Evolutionary conservation across 2,888 invertebrate species (phyloP).

Genomic region (Synergus laeviventris): DNA sequence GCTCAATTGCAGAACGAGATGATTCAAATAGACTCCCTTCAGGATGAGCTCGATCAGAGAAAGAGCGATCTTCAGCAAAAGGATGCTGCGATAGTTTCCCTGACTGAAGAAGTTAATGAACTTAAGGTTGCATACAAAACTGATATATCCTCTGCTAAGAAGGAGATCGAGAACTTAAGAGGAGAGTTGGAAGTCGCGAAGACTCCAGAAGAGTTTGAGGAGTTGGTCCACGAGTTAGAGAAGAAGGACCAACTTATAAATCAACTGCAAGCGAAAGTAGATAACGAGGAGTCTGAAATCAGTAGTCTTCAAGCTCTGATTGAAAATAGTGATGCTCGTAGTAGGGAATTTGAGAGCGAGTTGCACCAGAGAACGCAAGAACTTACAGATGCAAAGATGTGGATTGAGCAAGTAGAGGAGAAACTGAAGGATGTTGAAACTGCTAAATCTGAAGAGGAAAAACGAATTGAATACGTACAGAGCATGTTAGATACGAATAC

Average conservation of each 20-base stretch:
- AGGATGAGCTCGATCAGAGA: conserved; percentile 76
- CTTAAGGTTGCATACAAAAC: conserved; percentile 56
- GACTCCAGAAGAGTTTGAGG: conserved; percentile 5
- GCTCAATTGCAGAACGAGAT: conserved; percentile 61
- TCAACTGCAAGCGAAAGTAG: conserved; percentile 45
- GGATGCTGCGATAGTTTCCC: conserved; percentile 77
- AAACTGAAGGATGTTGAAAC: conserved; percentile 66
- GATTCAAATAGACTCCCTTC: conserved; percentile 70
- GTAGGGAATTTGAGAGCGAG: conserved; percentile 49
- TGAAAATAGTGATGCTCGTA: conserved; percentile 72
- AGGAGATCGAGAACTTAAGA: conserved; percentile 45
- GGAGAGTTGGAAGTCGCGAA: neutral
- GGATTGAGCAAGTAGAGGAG: conserved; percentile 68
- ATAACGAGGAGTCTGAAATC: conserved; percentile 48
- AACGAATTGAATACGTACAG: conserved; percentile 57
- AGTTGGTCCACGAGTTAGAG: neutral
- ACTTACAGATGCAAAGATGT: conserved; percentile 74
- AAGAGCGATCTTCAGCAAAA: conserved; percentile 77
- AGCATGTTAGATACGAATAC: conserved; percentile 58
- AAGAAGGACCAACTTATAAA: conserved; percentile 30
- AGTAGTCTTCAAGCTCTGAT: conserved; percentile 68
- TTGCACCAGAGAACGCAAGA: conserved; percentile 51
- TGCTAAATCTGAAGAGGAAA: conserved; percentile 55
- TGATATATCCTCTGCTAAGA: conserved; percentile 55
- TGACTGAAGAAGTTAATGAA: conserved; percentile 60